A percentile compares a stretch with the other conserved stretches of the same genome.
Evolutionary conservation across 1,140 invertebrate genomes (phyloP).

Genomic region (Euborellia annulipes): DNA sequence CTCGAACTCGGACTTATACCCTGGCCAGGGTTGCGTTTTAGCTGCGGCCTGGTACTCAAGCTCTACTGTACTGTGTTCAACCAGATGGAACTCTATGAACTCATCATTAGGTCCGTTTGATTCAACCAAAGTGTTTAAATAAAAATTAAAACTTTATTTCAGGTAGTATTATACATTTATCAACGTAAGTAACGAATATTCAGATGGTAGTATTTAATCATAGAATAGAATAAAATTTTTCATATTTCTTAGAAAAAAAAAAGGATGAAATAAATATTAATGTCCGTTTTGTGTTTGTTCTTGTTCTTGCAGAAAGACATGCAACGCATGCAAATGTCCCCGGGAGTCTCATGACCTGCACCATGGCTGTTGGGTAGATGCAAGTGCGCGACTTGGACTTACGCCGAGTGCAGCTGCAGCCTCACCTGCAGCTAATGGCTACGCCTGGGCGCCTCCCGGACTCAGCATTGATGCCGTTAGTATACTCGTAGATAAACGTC

Average conservation of each 20-base stretch:
- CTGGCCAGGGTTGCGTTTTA: slow-evolving; percentile 61
- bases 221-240: too few relatives aligned
- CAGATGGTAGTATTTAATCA: too few relatives aligned
- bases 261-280: background rate
- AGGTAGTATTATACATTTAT: too few relatives aligned
- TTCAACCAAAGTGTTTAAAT: too few relatives aligned
- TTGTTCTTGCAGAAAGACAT: slow-evolving; percentile 52
- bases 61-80: slow-evolving; percentile 72
- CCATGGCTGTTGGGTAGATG: slow-evolving; percentile 72
- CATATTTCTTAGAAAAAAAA: too few relatives aligned
- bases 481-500: too few relatives aligned
- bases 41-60: slow-evolving; percentile 61
- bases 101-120: slow-evolving; percentile 62
- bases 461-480: slow-evolving; percentile 23
- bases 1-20: slow-evolving; percentile 34
- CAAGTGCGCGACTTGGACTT: slow-evolving; percentile 62
- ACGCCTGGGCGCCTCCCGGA: slow-evolving; percentile 70
- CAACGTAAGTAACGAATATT: too few relatives aligned
- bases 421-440: slow-evolving; percentile 34
- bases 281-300: background rate
- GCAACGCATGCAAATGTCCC: slow-evolving; percentile 75
- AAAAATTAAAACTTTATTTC: too few relatives aligned
- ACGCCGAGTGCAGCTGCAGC: slow-evolving; percentile 29
- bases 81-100: slow-evolving; percentile 55
- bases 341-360: slow-evolving; percentile 71